These are phyloP conservation scores for Pyrrhia umbra DNA, from an alignment of 2,888 invertebrate species.

Conservation along the genomic window DNA sequence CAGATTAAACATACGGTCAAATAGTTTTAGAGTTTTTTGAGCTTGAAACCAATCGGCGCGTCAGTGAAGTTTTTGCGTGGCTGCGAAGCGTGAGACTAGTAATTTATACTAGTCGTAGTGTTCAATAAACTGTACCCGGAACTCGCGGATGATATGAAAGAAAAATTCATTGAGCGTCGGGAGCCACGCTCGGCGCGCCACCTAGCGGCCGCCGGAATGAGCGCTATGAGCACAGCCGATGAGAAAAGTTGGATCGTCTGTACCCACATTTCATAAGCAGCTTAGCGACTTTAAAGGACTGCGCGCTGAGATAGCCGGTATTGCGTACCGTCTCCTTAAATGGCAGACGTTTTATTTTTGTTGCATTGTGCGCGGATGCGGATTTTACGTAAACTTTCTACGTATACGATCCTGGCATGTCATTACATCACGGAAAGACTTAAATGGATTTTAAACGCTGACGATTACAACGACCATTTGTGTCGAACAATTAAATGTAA, in stretches of 20 bases:
- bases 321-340: conserved; percentile 79
- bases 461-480: conserved; percentile 56
- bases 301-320: conserved; percentile 77
- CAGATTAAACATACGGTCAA: conserved; percentile 40
- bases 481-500: conserved; percentile 62
- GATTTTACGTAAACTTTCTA: conserved; percentile 79
- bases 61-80: conserved; percentile 48
- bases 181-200: conserved; percentile 39
- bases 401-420: conserved; percentile 61
- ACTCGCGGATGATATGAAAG: conserved; percentile 60
- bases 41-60: conserved; percentile 19
- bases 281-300: conserved; percentile 84
- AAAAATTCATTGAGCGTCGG: conserved; percentile 63
- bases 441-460: conserved; percentile 60
- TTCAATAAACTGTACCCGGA: conserved; percentile 65
- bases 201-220: conserved; percentile 46
- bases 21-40: conserved; percentile 44
- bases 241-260: conserved; percentile 79
- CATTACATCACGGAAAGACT: conserved; percentile 61
- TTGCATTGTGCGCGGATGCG: conserved; percentile 73
- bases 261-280: conserved; percentile 84
- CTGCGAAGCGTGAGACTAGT: conserved; percentile 54
- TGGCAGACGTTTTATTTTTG: conserved; percentile 81
- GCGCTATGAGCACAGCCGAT: conserved; percentile 67
- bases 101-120: conserved; percentile 50